Percentiles rank a stretch among this genome's conserved stretches.
Conservation (phyloP, 92 coral and sea anemone species). For the Heteractis magnifica region DNA sequence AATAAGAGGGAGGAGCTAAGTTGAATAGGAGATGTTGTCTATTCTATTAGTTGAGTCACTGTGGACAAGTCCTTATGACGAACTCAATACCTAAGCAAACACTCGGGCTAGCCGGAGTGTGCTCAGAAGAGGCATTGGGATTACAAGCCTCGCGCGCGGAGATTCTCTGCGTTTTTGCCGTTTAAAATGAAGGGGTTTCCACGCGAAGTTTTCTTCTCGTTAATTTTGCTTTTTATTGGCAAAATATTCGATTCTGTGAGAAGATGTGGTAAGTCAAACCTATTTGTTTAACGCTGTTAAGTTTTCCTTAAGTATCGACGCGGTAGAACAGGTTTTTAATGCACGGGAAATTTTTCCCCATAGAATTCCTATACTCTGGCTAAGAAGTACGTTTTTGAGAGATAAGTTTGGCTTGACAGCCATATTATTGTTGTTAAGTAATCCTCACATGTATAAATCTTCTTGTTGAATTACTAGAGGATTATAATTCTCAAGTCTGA, state of each 20-base stretch:
- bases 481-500: neutral
- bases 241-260: neutral
- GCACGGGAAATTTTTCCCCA: neutral
- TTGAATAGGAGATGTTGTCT: neutral
- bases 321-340: neutral
- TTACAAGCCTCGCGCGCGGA: neutral
- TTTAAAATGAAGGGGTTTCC: neutral
- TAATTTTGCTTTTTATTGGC: neutral
- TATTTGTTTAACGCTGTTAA: neutral
- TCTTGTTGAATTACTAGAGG: neutral
- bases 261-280: neutral
- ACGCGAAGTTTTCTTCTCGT: neutral
- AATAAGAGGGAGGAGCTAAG: slow-evolving; percentile 30
- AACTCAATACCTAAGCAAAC: neutral
- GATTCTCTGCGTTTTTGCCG: neutral
- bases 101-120: neutral
- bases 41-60: neutral
- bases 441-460: neutral
- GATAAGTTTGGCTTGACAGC: neutral
- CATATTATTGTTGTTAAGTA: neutral
- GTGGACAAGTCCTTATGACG: neutral
- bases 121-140: neutral
- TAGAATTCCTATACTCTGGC: no score
- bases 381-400: no score
- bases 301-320: neutral